phyloP scores from a whole-genome alignment of 2,113 vertebrate species.

The Phrynocephalus versicolor region DNA sequence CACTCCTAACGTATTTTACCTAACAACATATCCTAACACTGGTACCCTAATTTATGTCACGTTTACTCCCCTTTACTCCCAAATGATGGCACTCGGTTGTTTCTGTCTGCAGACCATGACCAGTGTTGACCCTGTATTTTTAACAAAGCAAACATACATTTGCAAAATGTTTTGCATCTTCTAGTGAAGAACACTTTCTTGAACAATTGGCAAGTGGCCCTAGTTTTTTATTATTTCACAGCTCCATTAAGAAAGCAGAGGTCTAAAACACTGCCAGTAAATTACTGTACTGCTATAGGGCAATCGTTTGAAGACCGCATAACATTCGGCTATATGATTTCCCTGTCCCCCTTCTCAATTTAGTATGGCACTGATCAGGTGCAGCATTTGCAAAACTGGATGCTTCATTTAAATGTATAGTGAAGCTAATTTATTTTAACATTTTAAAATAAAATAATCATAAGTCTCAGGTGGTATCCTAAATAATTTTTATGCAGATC shows the following conservation, averaged over 20 bases:
- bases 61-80: not conserved
- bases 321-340: not conserved
- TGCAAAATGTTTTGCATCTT: not conserved
- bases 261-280: not conserved
- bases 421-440: not conserved
- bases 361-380: not conserved
- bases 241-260: not conserved
- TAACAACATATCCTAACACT: not conserved
- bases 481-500: not conserved
- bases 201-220: not conserved
- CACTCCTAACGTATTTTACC: no score
- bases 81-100: not conserved
- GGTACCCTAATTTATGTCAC: not conserved
- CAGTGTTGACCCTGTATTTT: not conserved
- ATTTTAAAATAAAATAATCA: not conserved
- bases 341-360: not conserved
- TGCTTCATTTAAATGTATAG: not conserved
- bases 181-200: not conserved
- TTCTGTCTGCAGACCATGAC: not conserved
- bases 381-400: not conserved
- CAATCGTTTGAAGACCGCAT: not conserved
- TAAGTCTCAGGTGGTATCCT: not conserved
- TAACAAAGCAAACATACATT: not conserved
- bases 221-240: not conserved
- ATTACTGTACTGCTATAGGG: not conserved